Base-by-base conservation (phyloP, 2,113 vertebrate genomes). In the Spilogale gracilis region DNA sequence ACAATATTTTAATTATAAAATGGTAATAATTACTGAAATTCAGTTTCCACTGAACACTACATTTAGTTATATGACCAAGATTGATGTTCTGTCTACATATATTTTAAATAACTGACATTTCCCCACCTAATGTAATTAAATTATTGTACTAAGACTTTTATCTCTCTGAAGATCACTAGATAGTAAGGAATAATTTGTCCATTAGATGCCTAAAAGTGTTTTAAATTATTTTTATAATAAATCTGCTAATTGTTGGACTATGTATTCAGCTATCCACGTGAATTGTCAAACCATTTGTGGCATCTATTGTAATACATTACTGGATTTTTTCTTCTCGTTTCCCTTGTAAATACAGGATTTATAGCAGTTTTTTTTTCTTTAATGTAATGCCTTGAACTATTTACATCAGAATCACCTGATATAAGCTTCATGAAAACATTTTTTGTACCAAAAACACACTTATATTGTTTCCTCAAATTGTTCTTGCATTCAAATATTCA, bases 81-180 rank as follows among this genome's bases (percentile, higher is more conserved):
- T 14, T 69, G 20, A 63, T 56, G 48, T 65, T 82, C 61, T 78
- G 9, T 78, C 63, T 80, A 71, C 3, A 89, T 6, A 30, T 78
- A 81, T 76, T 94, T 97, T 61, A 91, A 94, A 45, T 56, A 84
- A 60, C 7, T 76, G n/a, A 54, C 27, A 76, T 69, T 82, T 90
- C 74, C 27, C 38, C 2, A 76, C 90, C 23, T 30, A 89, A 78
- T 58, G 6, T 80, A 73, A 81, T 61, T 60, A 79, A 80, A 82
- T 50, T 56, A 61, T 61, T n/a, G 58, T 76, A 50, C 23, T 63
- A 76, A 78, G 21, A 43, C 60, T 78, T 9, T 94, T 76, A 86
- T 61, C 13, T 67, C 16, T 92, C 43, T 96, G 43, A 93, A 88
- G 20, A 79, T 69, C 11, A 91, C 30, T 93, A 87, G 63, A 86